These are phyloP conservation scores for Cyrtodaria siliqua DNA, from an alignment of 2,888 invertebrate species.

Conservation along the genomic window DNA sequence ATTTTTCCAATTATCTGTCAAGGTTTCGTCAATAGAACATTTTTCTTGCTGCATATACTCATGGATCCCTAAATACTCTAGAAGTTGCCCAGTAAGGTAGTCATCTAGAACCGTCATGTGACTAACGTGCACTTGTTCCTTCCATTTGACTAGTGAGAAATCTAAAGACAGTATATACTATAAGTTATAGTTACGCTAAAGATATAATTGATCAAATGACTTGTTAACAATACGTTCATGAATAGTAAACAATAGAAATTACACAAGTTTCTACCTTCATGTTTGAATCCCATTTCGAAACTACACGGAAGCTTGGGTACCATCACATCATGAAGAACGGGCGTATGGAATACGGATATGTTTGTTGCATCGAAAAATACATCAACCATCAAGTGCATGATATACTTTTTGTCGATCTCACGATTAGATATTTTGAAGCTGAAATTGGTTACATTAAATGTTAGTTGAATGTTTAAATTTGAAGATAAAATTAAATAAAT, in stretches of 20 bases:
- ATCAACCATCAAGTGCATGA: not conserved
- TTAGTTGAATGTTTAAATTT: no score
- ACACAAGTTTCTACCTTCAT: no score
- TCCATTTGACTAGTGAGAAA: slow-evolving; percentile 35
- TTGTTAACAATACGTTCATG: no score
- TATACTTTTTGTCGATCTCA: not conserved
- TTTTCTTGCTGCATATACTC: slow-evolving; percentile 31
- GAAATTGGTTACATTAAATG: no score
- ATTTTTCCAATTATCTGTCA: no score
- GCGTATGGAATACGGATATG: not conserved
- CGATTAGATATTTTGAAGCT: not conserved
- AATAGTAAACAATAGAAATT: no score
- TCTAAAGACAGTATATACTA: no score
- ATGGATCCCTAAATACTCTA: slow-evolving; percentile 56
- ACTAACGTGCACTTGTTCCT: slow-evolving; percentile 3
- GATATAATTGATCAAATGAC: no score
- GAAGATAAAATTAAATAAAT: no score
- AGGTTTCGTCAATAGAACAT: no score
- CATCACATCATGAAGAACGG: not conserved
- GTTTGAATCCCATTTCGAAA: not conserved
- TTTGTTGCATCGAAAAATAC: not conserved
- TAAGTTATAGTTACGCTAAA: no score
- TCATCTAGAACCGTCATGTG: not conserved
- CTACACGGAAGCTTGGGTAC: slow-evolving; percentile 2
- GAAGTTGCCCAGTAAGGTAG: slow-evolving; percentile 25